Evolutionary conservation across 2,888 invertebrate species (phyloP), one percentile per base, ranked within the genome.

Genomic region (Nipponacmea schrenckii): DNA sequence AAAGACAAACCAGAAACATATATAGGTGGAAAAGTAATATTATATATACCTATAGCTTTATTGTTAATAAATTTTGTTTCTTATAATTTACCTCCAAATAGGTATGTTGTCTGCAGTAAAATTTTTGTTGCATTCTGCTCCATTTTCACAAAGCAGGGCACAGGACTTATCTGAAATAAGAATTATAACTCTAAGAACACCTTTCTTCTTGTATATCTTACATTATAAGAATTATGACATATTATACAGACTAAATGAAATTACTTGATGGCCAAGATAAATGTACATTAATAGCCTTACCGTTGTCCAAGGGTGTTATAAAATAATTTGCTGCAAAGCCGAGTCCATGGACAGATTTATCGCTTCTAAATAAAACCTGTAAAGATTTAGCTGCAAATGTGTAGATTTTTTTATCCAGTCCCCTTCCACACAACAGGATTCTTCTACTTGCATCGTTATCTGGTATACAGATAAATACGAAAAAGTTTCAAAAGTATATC

Each of bases 301-400:
- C 68, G 27, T 14, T 26, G 46, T 62, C n/a, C 48, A 63, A 15
- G 2, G 68, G 68, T 44, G 68, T 45, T 14, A 69, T 63, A 17
- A 63, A 31, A 63, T 45, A 69, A 48, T 62, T 44, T 3, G 63
- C 77, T 27, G 27, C 65, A 64, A 72, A 77, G 2, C 77, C 77
- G 2, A 56, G 62, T 20, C 46, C 72, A 39, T 65, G 73, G 46
- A 72, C 70, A 15, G 77, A 76, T 20, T 66, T 67, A 62, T 77
- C 77, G 0, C 75, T 74, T 15, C 15, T 65, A 66, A 77, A 77
- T 27, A 73, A 66, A 27, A 77, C 39, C 24, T 73, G 71, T 39
- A 77, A 62, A 8, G 73, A 67, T 46, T 48, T 39, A 10, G 74
- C 74, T 26, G 75, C 76, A 63, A 64, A 70, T 39, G 71, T 76